These are phyloP conservation scores for Erpornis zantholeuca DNA, from an alignment of 2,113 vertebrate species.

Conservation along the genomic window DNA sequence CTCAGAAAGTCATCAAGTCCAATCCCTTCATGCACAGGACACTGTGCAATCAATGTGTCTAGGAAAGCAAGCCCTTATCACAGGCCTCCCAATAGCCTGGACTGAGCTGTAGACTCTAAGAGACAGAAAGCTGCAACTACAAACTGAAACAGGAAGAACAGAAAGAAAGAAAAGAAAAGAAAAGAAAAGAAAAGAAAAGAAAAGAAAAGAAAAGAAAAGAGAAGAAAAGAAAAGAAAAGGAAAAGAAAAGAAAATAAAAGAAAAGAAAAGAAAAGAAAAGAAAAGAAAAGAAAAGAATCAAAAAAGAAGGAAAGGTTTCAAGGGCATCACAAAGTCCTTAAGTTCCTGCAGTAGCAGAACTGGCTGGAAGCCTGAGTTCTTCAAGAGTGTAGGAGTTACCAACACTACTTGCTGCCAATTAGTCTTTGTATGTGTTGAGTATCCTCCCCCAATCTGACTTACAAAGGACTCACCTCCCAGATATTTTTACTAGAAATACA, in stretches of 20 bases:
- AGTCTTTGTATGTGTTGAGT: constrained; percentile 22
- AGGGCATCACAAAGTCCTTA: constrained; percentile 15
- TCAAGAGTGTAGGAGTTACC: constrained; percentile 23
- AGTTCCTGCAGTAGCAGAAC: neutral
- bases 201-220: neutral
- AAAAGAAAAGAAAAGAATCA: neutral
- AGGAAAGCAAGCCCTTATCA: neutral
- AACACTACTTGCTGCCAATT: constrained; percentile 29
- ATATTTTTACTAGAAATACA: constrained; percentile 12
- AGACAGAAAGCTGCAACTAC: neutral
- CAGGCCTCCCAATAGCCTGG: neutral
- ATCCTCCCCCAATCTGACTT: constrained; percentile 22
- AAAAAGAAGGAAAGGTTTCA: neutral
- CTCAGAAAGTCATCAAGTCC: neutral
- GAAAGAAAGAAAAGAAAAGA: no score
- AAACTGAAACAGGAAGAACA: neutral
- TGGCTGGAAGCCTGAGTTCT: constrained; percentile 10
- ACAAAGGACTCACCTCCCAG: constrained; percentile 1
- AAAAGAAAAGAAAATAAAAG: neutral
- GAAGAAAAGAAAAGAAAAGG: no score
- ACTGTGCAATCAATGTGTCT: neutral
- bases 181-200: neutral
- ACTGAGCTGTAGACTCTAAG: neutral
- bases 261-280: no score
- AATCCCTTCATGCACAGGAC: neutral